Evolutionary conservation across 1,140 invertebrate genomes (phyloP).

Genomic region (Aradophagus sp.): DNA sequence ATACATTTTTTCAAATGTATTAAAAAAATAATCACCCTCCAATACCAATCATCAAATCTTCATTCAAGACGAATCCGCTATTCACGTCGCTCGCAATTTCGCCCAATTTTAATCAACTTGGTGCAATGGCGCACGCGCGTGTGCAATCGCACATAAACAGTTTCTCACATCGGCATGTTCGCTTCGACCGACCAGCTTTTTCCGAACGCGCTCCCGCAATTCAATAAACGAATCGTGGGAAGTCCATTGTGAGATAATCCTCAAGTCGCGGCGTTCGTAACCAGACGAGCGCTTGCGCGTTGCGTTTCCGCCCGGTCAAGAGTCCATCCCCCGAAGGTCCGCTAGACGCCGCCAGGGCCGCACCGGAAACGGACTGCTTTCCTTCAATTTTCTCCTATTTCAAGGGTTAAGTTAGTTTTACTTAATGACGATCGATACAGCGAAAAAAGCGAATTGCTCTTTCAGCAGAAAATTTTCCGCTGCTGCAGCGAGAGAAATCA

Average conservation of each 20-base stretch:
- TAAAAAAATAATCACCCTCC: too few relatives aligned
- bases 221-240: slow-evolving; percentile 66
- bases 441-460: background rate
- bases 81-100: slow-evolving; percentile 45
- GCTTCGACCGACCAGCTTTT: slow-evolving; percentile 13
- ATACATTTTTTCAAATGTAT: too few relatives aligned
- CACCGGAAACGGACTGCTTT: slow-evolving; percentile 50
- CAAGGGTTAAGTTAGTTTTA: slow-evolving; percentile 2
- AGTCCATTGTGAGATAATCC: slow-evolving; percentile 69
- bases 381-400: slow-evolving; percentile 42
- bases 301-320: slow-evolving; percentile 64
- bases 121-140: slow-evolving; percentile 5
- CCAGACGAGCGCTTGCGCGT: slow-evolving; percentile 62
- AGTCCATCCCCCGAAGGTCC: slow-evolving; percentile 52
- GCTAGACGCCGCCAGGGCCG: slow-evolving; percentile 19
- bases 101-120: slow-evolving; percentile 39
- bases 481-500: too few relatives aligned
- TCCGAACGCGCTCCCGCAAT: slow-evolving; percentile 42
- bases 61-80: slow-evolving; percentile 43
- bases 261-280: slow-evolving; percentile 63
- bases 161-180: too few relatives aligned
- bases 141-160: slow-evolving; percentile 10
- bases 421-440: slow-evolving; percentile 3
- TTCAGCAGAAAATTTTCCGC: too few relatives aligned
- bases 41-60: slow-evolving; percentile 26